Conservation (phyloP, 2,113 vertebrate genomes). For the Nothoprocta perdicaria region DNA sequence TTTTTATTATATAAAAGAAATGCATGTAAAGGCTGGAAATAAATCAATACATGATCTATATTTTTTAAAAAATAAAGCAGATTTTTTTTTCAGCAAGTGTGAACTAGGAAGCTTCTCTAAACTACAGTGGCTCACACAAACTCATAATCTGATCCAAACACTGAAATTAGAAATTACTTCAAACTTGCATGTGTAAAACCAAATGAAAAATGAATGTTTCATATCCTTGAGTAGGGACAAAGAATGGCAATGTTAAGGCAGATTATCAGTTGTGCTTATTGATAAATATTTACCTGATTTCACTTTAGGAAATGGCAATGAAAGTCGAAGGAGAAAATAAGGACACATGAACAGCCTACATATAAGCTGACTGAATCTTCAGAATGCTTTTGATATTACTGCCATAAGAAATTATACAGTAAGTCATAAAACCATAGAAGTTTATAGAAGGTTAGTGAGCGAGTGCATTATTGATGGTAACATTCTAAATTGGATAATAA, state of each 20-base stretch:
- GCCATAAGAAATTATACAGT: conserved; percentile 7
- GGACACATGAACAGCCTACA: not conserved
- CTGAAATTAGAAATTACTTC: not conserved
- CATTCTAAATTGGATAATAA: conserved; percentile 70
- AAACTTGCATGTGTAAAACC: not conserved
- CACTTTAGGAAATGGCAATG: not conserved
- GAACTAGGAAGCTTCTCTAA: not conserved
- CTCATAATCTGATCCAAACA: not conserved
- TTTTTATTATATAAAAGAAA: not conserved
- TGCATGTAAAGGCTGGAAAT: not conserved
- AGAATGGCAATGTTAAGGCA: not conserved
- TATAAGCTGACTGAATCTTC: conserved; percentile 3
- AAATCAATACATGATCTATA: not conserved
- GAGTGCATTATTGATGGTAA: conserved; percentile 32
- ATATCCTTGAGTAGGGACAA: not conserved
- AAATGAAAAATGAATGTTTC: not conserved
- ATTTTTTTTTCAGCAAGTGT: not conserved
- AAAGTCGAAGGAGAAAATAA: conserved; percentile 10
- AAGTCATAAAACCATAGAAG: conserved; percentile 31
- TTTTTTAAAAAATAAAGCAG: not conserved
- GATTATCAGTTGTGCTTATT: not conserved
- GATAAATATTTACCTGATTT: conserved; percentile 18
- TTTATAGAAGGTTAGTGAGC: conserved; percentile 28
- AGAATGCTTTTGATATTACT: conserved; percentile 35
- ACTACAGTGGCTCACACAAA: not conserved